Percentiles rank a stretch among this genome's conserved stretches.
Conservation (phyloP, 2,888 invertebrate species). For the Physocephala rufipes region DNA sequence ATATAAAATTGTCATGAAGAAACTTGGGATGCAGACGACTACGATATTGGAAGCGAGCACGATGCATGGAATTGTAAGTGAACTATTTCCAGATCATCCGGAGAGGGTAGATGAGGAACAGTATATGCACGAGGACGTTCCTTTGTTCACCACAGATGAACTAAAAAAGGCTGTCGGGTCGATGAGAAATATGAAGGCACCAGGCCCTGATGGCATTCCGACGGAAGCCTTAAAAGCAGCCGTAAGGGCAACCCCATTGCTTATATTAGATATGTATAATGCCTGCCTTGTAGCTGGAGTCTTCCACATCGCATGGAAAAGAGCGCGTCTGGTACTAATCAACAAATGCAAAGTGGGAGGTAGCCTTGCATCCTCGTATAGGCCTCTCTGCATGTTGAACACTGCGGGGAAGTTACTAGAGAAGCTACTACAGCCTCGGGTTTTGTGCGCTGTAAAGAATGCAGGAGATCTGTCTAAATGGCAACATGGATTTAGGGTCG, state of each 20-base stretch:
- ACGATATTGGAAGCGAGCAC: neutral
- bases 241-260: neutral
- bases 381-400: slow-evolving; percentile 2
- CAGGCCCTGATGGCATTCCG: slow-evolving; percentile 23
- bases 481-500: neutral
- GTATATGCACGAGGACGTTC: neutral
- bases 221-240: slow-evolving; percentile 3
- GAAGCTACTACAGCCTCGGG: neutral
- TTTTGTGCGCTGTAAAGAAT: neutral
- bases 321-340: neutral
- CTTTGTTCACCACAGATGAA: slow-evolving; percentile 9
- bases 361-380: neutral
- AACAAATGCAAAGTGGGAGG: neutral
- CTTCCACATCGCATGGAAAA: neutral
- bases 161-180: slow-evolving; percentile 1
- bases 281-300: too few species aligned
- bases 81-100: neutral
- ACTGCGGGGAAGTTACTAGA: slow-evolving; percentile 6
- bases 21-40: neutral
- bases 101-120: neutral
- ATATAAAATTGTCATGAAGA: neutral
- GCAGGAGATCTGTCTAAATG: slow-evolving; percentile 7
- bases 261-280: too few species aligned
- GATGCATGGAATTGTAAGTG: neutral
- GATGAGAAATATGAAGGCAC: slow-evolving; percentile 24